A percentile compares a stretch with the other conserved stretches of the same genome.
Evolutionary conservation across 2,888 invertebrate species (phyloP).

Genomic region (Ophion ventricosus): DNA sequence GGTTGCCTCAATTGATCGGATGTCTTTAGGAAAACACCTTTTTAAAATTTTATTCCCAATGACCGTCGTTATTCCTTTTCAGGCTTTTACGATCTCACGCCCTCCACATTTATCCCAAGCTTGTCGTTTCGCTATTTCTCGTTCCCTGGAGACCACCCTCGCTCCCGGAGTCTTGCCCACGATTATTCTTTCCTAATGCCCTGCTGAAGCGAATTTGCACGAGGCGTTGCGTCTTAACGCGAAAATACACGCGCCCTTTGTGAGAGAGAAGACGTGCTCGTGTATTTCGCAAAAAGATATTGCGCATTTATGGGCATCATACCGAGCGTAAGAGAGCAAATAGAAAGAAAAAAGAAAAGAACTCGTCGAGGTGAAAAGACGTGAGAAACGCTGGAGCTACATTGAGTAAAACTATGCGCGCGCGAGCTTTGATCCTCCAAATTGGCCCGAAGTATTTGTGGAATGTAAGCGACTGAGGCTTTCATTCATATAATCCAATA

Average conservation of each 20-base stretch:
- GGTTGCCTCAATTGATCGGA: too few relatives aligned
- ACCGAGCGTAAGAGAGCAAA: background rate
- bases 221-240: too few relatives aligned
- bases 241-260: too few relatives aligned
- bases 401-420: background rate
- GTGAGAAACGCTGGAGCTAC: background rate
- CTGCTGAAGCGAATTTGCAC: too few relatives aligned
- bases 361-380: background rate
- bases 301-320: background rate
- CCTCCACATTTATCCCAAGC: background rate
- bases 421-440: slow-evolving; percentile 18
- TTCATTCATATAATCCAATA: background rate
- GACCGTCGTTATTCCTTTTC: too few relatives aligned
- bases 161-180: too few relatives aligned
- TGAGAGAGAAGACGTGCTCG: background rate
- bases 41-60: too few relatives aligned
- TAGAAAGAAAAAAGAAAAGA: background rate
- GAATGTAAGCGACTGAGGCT: slow-evolving; percentile 9
- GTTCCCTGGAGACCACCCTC: too few relatives aligned
- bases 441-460: slow-evolving; percentile 13
- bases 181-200: too few relatives aligned
- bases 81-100: too few relatives aligned
- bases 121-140: too few relatives aligned
- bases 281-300: background rate
- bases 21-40: too few relatives aligned